Base-by-base conservation (phyloP, 2,113 vertebrate genomes). In the Embiotoca jacksoni region DNA sequence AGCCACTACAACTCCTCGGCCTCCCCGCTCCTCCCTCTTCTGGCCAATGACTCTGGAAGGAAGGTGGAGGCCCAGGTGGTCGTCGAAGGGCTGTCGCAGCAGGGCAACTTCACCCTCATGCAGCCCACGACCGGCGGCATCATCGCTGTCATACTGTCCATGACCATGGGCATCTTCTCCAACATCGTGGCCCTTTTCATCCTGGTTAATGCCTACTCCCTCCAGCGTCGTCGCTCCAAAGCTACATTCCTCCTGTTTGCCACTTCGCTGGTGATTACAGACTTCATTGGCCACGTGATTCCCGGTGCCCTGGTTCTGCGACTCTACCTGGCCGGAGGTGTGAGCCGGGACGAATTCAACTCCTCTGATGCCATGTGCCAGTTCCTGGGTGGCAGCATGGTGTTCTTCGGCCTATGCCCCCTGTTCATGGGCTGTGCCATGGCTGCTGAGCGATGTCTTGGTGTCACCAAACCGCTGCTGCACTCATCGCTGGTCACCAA, bases 331-430 rank as follows among this genome's bases (percentile, higher is more conserved):
- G 84, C 71, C 0, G 91, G 88, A 75, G 88, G 82, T 3, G 82
- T 71, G 6, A 69, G 55, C 1, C 61, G 83, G 0, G 67, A 83
- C 41, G 86, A 90, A 36, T 82, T 89, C 9, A 66, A 82, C 53
- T 83, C 91, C 0, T 69, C 94, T 0, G 94, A 95, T 3, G 83
- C 88, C 3, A 86, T 95, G 78, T 97, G 97, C 84, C 93, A 96
- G 86, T 96, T 97, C 77, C 90, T 97, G 53, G 97, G 97, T 0
- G 96, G 95, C 52, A 95, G 95, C 85, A 96, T 97, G 97, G 96
- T 97, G 13, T 97, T 97, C 75, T 97, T 97, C 0, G 97, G 97
- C 52, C 92, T 97, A 47, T 97, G 96, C 70, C 96, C 97, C 0
- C 95, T 97, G 52, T 95, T 97, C 61, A 93, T 97, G 83, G 96